Evolutionary conservation across 2,888 invertebrate genomes (phyloP), one percentile per base, ranked within the genome.

Genomic region (Drymonia ruficornis): DNA sequence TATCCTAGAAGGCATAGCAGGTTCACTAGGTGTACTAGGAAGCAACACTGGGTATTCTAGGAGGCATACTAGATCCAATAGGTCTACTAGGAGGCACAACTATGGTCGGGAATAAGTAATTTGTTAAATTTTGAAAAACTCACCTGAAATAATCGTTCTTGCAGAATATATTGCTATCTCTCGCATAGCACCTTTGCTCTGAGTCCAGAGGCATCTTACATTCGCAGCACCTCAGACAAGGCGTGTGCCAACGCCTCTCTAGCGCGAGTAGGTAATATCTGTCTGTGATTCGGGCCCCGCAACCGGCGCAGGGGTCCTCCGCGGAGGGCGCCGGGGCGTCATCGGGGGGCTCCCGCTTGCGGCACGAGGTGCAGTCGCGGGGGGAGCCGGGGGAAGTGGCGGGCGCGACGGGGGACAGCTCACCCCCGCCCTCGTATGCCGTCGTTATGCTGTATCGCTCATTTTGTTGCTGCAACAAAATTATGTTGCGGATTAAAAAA

Each of bases 91-190:
- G 7, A 23, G 23, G 3, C 23, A 23, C 3, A 23, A 23, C 23
- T 23, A 7, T 6, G 23, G 23, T 23, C 23, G 23, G 23, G 23
- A 23, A 7, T 6, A 23, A 6, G 23, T 23, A 4, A 23, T 23
- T 7, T 6, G 23, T 23, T 23, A 23, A 23, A 23, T 23, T 2
- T 6, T 7, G 23, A 42, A 19, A 15, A 18, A 93, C 96, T 95
- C 83, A 99, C 99, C 98, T 96, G 94, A 97, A 97, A 91, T 99
- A 99, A 91, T 99, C 98, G 83, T 97, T 97, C 93, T 98, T 98
- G 95, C 99, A 99, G 92, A 97, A 98, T 78, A 98, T 98, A 84
- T 96, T 96, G 76, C 97, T 98, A 85, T 98, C 98, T 70, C 97
- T 94, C 65, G 97, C 96, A 87, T 98, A 99, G 90, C 98, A 99